These are phyloP conservation scores for Drusus annulatus DNA, from an alignment of 1,140 invertebrate species.

Conservation along the genomic window DNA sequence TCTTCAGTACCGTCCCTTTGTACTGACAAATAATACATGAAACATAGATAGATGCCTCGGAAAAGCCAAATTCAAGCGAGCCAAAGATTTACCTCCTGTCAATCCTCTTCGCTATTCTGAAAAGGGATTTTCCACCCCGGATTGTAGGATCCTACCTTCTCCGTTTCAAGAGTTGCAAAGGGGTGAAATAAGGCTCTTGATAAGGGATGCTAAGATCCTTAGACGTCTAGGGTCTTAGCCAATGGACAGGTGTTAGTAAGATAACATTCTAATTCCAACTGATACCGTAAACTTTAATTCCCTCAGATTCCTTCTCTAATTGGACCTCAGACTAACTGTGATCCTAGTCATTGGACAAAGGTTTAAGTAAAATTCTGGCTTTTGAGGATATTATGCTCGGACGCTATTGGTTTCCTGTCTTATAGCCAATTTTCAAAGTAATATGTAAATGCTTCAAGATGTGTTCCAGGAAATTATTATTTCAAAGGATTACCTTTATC, in stretches of 20 bases:
- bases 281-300: slow-evolving; percentile 29
- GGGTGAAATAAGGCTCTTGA: slow-evolving; percentile 28
- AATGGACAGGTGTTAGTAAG: slow-evolving; percentile 31
- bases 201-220: slow-evolving; percentile 34
- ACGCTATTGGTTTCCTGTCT: not conserved
- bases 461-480: no score
- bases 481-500: no score
- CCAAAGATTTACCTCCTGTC: slow-evolving; percentile 39
- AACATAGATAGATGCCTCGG: no score
- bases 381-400: not conserved
- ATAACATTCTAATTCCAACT: slow-evolving; percentile 35
- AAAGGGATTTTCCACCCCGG: slow-evolving; percentile 7
- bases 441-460: no score
- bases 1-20: no score
- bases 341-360: not conserved
- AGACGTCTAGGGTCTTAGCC: slow-evolving; percentile 31
- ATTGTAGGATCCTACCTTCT: not conserved
- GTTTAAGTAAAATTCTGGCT: not conserved
- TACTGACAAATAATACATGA: no score
- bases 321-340: not conserved
- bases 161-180: slow-evolving; percentile 13
- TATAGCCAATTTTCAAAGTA: no score
- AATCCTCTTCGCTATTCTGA: slow-evolving; percentile 18
- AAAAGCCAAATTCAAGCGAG: not conserved
- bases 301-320: slow-evolving; percentile 13